Evolutionary conservation across 1,140 invertebrate species (phyloP), one percentile per base, ranked within the genome.

Genomic region (Oryctes rhinoceros): DNA sequence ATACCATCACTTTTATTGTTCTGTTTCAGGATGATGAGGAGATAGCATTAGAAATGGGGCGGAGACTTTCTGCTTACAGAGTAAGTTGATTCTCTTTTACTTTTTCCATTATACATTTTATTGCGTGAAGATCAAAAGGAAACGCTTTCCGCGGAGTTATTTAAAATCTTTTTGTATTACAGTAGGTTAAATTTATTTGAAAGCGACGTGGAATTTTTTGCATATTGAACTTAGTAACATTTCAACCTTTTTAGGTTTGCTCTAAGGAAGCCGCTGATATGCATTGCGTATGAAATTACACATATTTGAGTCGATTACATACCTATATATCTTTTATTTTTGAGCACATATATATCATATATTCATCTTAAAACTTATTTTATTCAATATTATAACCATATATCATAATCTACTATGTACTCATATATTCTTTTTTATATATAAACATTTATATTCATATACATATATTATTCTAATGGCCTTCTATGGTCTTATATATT

Each of bases 1-100:
- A 67, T 67, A 13, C 65, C 65, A 20, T 24, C 65, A 67, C 30
- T 67, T 24, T 67, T 24, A 35, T 67, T 35, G 65, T 67, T 67
- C n/a, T 67, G 20, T 67, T 67, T 20, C 65, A 67, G 65, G 13
- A 18, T 30, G 30, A 67, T 18, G 65, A 24, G 4, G 65, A 67
- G 10, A 35, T 11, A 4, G 20, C 18, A 10, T 10, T 67, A 13
- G 30, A 67, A 18, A 24, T 67, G 65, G 62, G 11, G 1, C 11
- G 11, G n/a, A 65, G 18, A 4, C 11, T 65, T 65, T 65, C 62
- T 10, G 62, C 62, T 65, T 65, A 15, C 4, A 24, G 62, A 18
- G 65, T 67, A 24, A 67, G 65, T 11, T 18, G 10, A 18, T 67
- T 18, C n/a, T 24, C 15, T 24, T 18, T 18, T 24, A 24, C 20